Conservation (phyloP, 2,113 vertebrate species). For the Hymenochirus boettgeri region DNA sequence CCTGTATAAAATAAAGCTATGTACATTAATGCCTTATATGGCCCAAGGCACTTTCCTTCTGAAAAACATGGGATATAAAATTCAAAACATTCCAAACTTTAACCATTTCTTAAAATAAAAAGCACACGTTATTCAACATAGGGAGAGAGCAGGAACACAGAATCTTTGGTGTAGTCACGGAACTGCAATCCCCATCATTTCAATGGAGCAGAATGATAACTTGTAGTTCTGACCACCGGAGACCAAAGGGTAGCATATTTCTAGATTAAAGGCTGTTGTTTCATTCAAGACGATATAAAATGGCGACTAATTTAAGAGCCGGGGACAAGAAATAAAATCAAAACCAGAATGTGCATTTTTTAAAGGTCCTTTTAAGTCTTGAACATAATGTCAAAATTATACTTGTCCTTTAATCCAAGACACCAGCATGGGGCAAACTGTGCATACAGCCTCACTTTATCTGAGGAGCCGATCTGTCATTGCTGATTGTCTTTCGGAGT, state of each 20-base stretch:
- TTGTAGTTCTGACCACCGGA: no score
- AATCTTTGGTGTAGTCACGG: no score
- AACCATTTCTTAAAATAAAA: constrained; percentile 11
- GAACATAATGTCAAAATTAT: constrained; percentile 16
- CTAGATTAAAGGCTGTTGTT: no score
- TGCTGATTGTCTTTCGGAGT: constrained; percentile 33
- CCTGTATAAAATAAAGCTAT: background rate
- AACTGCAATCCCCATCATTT: no score
- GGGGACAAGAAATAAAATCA: background rate
- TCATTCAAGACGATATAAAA: background rate
- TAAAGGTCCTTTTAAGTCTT: constrained; percentile 17
- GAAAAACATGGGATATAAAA: background rate
- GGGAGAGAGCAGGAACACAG: background rate
- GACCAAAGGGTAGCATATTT: no score
- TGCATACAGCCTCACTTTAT: constrained; percentile 20
- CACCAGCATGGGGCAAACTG: background rate
- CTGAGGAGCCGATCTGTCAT: constrained; percentile 29
- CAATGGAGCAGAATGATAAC: no score
- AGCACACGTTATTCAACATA: constrained; percentile 1
- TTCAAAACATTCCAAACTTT: background rate
- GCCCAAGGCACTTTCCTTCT: constrained; percentile 13
- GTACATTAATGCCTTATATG: background rate
- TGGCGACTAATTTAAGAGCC: background rate
- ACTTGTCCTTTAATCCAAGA: constrained; percentile 2
- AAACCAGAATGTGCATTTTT: background rate